Conservation (phyloP, 2,113 vertebrate species). For the Esox niger region DNA sequence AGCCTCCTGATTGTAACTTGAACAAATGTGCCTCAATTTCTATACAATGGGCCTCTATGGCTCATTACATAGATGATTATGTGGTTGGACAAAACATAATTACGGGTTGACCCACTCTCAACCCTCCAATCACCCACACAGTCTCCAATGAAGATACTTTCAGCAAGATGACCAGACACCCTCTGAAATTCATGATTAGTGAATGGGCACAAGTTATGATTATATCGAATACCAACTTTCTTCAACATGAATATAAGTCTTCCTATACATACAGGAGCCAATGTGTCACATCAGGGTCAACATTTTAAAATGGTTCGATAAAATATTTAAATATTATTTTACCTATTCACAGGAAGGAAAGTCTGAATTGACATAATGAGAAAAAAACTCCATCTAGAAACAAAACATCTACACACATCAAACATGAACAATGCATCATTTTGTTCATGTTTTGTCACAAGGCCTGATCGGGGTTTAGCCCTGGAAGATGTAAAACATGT, state of each 20-base stretch:
- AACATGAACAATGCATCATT: no score
- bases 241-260: constrained; percentile 49
- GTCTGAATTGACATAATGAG: no score
- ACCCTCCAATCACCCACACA: constrained; percentile 31
- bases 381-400: no score
- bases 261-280: no score
- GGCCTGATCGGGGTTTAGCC: no score
- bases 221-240: constrained; percentile 19
- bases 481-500: no score
- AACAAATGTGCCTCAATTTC: background rate
- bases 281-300: no score
- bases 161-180: constrained; percentile 8
- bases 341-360: no score
- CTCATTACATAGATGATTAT: constrained; percentile 19
- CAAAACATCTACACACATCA: no score
- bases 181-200: constrained; percentile 32
- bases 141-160: constrained; percentile 2
- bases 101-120: constrained; percentile 29
- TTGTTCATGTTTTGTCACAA: no score
- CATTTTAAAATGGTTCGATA: no score
- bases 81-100: constrained; percentile 23
- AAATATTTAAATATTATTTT: no score
- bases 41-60: constrained; percentile 1
- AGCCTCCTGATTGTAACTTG: constrained; percentile 26
- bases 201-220: constrained; percentile 31